phyloP scores from a whole-genome alignment of 2,113 vertebrate genomes.

The Oriolus oriolus region DNA sequence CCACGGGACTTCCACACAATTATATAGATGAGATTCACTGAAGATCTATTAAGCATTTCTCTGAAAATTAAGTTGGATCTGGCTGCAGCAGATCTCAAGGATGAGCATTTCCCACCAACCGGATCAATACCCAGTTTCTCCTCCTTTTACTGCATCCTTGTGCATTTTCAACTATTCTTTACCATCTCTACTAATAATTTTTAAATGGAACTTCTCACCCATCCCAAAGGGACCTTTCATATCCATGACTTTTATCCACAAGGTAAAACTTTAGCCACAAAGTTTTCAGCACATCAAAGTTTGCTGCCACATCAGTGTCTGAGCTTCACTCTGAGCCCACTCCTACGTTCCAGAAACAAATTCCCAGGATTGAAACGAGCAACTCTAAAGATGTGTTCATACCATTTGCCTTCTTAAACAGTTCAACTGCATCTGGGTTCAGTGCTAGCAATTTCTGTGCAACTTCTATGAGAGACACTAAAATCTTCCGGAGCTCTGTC shows the following conservation, averaged over 20 bases:
- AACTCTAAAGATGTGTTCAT: background rate
- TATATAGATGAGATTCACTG: background rate
- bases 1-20: background rate
- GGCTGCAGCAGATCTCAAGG: background rate
- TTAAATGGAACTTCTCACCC: background rate
- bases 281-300: background rate
- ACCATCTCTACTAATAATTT: background rate
- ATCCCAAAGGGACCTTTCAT: background rate
- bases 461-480: constrained; percentile 96
- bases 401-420: constrained; percentile 98
- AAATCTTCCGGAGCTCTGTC: constrained; percentile 94
- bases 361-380: background rate
- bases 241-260: background rate
- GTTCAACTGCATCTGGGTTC: constrained; percentile 96
- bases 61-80: background rate
- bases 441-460: constrained; percentile 94
- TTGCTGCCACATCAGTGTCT: background rate
- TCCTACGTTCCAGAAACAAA: background rate
- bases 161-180: background rate
- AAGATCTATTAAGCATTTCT: background rate
- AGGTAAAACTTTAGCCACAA: background rate
- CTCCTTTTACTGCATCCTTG: background rate
- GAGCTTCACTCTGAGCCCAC: background rate
- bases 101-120: background rate
- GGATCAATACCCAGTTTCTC: background rate